Percentiles rank a stretch among this genome's conserved stretches.
These are phyloP conservation scores for Thripadectes ignobilis DNA, from an alignment of 2,797 vertebrate genomes.

Conservation along the genomic window DNA sequence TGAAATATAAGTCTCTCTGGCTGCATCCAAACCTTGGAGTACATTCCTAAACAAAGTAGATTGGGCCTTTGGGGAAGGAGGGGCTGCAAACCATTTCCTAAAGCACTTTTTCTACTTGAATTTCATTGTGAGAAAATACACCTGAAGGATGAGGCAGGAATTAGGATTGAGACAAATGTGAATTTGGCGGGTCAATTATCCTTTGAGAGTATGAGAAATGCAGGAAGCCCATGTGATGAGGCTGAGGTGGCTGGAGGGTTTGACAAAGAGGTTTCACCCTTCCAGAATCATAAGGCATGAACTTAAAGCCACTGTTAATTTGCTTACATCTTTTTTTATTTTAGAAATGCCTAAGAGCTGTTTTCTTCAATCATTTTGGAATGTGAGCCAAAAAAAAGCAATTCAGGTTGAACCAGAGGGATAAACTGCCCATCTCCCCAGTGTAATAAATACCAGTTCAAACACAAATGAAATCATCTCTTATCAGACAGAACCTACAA, in stretches of 20 bases:
- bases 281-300: background rate
- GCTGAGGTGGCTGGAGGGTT: background rate
- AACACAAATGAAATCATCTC: background rate
- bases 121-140: background rate
- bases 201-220: background rate
- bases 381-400: background rate
- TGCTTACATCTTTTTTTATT: background rate
- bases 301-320: background rate
- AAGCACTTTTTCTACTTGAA: background rate
- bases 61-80: background rate
- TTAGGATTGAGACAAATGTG: background rate
- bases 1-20: background rate
- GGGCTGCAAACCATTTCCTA: background rate
- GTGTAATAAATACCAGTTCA: background rate
- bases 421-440: background rate
- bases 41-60: background rate
- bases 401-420: background rate
- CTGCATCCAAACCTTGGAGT: background rate
- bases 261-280: background rate
- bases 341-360: background rate
- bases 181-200: background rate
- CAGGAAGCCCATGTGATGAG: background rate
- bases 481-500: background rate
- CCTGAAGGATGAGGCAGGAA: background rate
- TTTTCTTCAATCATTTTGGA: background rate